Conservation (phyloP, 2,888 invertebrate genomes). For the Dryobota labecula region DNA sequence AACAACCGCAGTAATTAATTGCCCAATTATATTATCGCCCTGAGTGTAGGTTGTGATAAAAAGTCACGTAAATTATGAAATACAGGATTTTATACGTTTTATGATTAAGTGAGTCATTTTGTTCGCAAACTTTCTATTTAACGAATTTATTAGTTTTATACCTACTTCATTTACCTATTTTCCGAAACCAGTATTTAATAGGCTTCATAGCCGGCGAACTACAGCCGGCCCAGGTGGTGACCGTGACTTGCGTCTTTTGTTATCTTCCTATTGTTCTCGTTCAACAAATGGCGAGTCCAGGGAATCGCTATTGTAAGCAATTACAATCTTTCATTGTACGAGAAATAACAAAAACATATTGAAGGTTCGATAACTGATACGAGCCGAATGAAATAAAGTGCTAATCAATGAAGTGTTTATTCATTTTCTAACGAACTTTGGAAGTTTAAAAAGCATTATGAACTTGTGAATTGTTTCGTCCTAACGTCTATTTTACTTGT, state of each 20-base stretch:
- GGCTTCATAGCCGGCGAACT: not conserved
- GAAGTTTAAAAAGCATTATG: not conserved
- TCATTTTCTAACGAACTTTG: conserved; percentile 21
- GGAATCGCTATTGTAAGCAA: conserved; percentile 33
- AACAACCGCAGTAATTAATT: conserved; percentile 54
- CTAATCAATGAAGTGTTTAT: conserved; percentile 14
- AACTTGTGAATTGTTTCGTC: conserved; percentile 7
- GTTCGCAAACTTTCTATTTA: not conserved
- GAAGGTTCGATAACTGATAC: conserved; percentile 20
- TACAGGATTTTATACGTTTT: conserved; percentile 6
- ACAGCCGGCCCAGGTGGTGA: conserved; percentile 13
- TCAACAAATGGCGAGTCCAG: conserved; percentile 29
- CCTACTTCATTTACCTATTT: not conserved
- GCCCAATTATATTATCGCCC: conserved; percentile 35
- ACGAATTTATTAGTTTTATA: not conserved
- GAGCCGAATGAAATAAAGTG: conserved; percentile 11
- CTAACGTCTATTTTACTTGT: not conserved
- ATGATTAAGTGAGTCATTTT: conserved; percentile 8
- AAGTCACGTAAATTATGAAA: conserved; percentile 22
- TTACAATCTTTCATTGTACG: conserved; percentile 28
- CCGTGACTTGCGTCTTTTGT: conserved; percentile 45
- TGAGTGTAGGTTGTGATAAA: conserved; percentile 21
- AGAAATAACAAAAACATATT: conserved; percentile 21
- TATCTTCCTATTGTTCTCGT: conserved; percentile 38
- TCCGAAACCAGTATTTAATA: conserved; percentile 9